A percentile compares a stretch with the other conserved stretches of the same genome.
Evolutionary conservation across 2,113 vertebrate genomes (phyloP).

Genomic region (Tachycineta bicolor): DNA sequence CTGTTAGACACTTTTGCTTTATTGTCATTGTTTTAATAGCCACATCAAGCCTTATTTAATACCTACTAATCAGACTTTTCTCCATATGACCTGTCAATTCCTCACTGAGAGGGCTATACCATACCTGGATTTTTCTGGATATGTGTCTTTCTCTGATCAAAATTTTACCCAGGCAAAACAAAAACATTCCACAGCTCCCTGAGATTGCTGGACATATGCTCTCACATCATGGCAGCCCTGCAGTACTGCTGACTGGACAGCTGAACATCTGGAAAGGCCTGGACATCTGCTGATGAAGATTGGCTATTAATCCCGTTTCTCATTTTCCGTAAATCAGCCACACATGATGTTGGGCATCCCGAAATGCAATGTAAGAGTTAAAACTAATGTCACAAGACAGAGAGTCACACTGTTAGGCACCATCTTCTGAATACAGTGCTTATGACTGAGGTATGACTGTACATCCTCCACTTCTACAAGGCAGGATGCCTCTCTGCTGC

Average conservation of each 20-base stretch:
- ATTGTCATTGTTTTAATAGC: not conserved
- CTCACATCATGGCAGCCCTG: not conserved
- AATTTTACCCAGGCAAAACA: not conserved
- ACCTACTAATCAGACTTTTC: not conserved
- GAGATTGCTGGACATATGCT: not conserved
- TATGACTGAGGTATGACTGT: not conserved
- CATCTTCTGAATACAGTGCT: not conserved
- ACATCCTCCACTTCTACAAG: not conserved
- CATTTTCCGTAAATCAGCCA: not conserved
- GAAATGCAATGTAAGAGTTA: not conserved
- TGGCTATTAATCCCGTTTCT: not conserved
- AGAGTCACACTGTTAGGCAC: not conserved
- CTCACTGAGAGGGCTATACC: not conserved
- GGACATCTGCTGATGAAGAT: not conserved
- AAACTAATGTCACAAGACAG: not conserved
- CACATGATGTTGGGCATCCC: accelerated
- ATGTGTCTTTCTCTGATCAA: not conserved
- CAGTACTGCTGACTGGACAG: not conserved
- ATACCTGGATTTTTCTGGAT: not conserved
- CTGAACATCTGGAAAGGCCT: conserved; percentile 40
- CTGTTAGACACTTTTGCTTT: not conserved
- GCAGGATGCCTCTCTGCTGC: not conserved
- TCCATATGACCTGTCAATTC: not conserved
- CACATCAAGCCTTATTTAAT: not conserved
- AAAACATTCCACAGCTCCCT: not conserved